Percentiles rank a stretch among this genome's conserved stretches.
These are phyloP conservation scores for Drosophila limbata DNA, from an alignment of 2,888 invertebrate species.

Conservation along the genomic window DNA sequence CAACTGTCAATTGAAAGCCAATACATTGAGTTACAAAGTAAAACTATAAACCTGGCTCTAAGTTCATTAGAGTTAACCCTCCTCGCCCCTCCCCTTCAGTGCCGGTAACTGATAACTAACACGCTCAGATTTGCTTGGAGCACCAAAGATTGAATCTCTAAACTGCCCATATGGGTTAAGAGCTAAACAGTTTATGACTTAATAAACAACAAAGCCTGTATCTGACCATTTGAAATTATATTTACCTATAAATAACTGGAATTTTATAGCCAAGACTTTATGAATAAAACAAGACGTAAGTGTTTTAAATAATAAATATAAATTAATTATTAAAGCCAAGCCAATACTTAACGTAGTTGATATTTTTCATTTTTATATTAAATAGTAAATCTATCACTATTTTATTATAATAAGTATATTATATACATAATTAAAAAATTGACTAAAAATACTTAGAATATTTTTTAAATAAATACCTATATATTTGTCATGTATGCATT, in stretches of 20 bases:
- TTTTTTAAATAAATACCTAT: not conserved
- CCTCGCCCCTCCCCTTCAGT: not conserved
- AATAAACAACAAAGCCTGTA: slow-evolving; percentile 1
- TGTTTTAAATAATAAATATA: not conserved
- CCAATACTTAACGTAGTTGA: not conserved
- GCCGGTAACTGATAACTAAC: slow-evolving; percentile 14
- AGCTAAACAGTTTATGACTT: slow-evolving; percentile 12
- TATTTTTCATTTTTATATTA: not conserved
- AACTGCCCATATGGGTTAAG: slow-evolving; percentile 13
- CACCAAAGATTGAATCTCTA: slow-evolving; percentile 11
- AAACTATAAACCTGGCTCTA: slow-evolving; percentile 20
- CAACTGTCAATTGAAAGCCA: slow-evolving; percentile 68
- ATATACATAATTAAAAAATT: too few relatives aligned
- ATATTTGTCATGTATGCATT: too few relatives aligned
- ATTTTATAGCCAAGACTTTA: not conserved
- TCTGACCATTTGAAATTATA: not conserved
- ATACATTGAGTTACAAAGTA: slow-evolving; percentile 55
- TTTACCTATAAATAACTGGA: not conserved
- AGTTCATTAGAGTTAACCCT: slow-evolving; percentile 44
- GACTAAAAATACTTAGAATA: too few relatives aligned
- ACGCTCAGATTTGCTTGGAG: slow-evolving; percentile 12
- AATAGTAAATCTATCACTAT: not conserved
- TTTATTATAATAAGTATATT: not conserved
- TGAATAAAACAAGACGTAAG: not conserved
- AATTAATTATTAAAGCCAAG: not conserved